Conservation (phyloP, 2,113 vertebrate species). For the Okapia johnstoni region DNA sequence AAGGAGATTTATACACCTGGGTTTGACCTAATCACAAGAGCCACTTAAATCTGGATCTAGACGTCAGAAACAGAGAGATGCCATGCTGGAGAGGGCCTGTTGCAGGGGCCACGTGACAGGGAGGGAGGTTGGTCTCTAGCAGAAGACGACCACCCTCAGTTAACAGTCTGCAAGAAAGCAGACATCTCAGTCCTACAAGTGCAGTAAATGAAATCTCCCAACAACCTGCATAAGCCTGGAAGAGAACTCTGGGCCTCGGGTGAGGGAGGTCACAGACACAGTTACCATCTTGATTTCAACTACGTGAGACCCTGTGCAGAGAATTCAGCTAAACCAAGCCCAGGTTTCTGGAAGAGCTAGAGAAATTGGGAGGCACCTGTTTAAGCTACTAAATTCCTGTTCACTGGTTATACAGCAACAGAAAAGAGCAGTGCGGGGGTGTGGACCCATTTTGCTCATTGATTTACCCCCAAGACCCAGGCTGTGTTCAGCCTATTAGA, state of each 20-base stretch:
- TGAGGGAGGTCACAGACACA: not conserved
- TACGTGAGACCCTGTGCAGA: not conserved
- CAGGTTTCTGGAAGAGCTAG: not conserved
- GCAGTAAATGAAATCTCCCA: not conserved
- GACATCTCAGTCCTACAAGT: not conserved
- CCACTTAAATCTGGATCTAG: not conserved
- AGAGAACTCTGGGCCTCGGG: not conserved
- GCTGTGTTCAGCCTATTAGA: not conserved
- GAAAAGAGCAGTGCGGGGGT: not conserved
- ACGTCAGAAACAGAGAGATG: not conserved
- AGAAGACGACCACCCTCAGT: not conserved
- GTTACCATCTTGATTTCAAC: not conserved
- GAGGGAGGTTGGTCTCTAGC: not conserved
- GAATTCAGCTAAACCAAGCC: not conserved
- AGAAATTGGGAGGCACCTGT: not conserved
- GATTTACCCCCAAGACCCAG: not conserved
- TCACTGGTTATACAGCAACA: not conserved
- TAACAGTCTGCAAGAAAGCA: not conserved
- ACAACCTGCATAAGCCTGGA: not conserved
- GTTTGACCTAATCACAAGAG: not conserved
- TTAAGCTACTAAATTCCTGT: not conserved
- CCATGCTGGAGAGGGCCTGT: not conserved
- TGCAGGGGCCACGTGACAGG: not conserved
- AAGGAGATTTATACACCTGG: not conserved
- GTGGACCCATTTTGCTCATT: not conserved